Evolutionary conservation across 1,140 invertebrate genomes (phyloP), one percentile per base, ranked within the genome.

Genomic region (Hyphantria cunea): DNA sequence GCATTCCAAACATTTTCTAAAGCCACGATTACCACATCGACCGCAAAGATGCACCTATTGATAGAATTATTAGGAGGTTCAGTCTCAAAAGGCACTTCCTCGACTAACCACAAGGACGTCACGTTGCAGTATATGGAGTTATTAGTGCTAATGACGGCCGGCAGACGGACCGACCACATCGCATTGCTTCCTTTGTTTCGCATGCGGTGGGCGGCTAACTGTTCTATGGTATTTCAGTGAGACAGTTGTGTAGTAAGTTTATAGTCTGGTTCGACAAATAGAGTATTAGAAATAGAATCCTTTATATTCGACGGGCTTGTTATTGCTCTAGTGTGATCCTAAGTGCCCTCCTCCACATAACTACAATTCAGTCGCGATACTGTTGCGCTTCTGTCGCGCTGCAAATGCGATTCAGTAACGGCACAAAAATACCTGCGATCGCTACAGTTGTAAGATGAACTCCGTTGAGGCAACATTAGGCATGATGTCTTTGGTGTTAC

Each of bases 131-230:
- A 73, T 79, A 80, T 81, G 72, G 81, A 80, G 84, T 84, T 85
- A 86, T 88, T 88, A 86, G 74, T 70, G 72, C 74, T 88, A 86
- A 88, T 86, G 82, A 79, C 74, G 71, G 76, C 74, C 76, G 76
- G 78, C 76, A 73, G 77, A 81, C 74, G 79, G 71, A 74, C 75
- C 63, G 34, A 51, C 53, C 55, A 70, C 64, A 84, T 81, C 83
- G 66, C 82, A 84, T 64, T 56, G 69, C 70, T 82, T 81, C 74
- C 75, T 80, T 71, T 76, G 41, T 47, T 64, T 54, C 54, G n/a
- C 52, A 14, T n/a, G 44, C 25, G 53, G 44, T 42, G 32, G 11
- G 12, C 41, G 11, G 3, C n/a, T 55, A 32, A 12, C 47, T 48
- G 25, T 10, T 25, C 37, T 17, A 48, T 17, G 0, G 45, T 3